Base-by-base conservation (phyloP, 2,113 vertebrate species). In the Seriola aureovittata region DNA sequence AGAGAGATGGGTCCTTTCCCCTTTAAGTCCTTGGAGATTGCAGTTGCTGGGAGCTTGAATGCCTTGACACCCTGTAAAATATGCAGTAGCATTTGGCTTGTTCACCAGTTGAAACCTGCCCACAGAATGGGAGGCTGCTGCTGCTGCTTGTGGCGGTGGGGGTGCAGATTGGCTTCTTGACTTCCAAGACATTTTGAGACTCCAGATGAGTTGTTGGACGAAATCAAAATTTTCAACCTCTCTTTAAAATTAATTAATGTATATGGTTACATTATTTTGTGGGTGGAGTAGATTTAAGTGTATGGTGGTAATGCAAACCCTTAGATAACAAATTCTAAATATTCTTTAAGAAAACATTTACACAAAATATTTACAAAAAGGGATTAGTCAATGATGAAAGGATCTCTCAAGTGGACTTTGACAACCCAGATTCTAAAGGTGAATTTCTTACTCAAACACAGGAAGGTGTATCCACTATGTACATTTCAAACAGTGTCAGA, bases 61-160 rank as follows among this genome's bases (percentile, higher is more conserved):
- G 19, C 13, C 3, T 11, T 58, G 25, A 80, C 5, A 0, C 70
- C 19, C 40, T 58, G 71, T 25, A 16, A 77, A 86, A 71, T 77
- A 69, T 80, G 60, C 65, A 72, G 12, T 11, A 42, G 48, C 59
- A 36, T 74, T 14, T 57, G 52, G 48, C 52, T 77, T 44, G 71
- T 82, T 81, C 82, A 74, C 78, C 36, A 73, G 70, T 69, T 84
- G 76, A 71, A 79, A 80, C 75, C 67, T 80, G 80, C 72, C 71
- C 71, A 68, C 8, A 36, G n/a, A 36, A 10, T 23, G 44, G 42
- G 19, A 40, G 32, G n/a, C 1, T 7, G 25, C 40, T 46, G 32
- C 11, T 9, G 40, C 8, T 42, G 40, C 40, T 42, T 62, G 19
- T 21, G 25, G 25, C 0, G 34, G 29, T 60, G 42, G 59, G 32